Conservation (phyloP, 2,113 vertebrate genomes). For the Alexandromys fortis region DNA sequence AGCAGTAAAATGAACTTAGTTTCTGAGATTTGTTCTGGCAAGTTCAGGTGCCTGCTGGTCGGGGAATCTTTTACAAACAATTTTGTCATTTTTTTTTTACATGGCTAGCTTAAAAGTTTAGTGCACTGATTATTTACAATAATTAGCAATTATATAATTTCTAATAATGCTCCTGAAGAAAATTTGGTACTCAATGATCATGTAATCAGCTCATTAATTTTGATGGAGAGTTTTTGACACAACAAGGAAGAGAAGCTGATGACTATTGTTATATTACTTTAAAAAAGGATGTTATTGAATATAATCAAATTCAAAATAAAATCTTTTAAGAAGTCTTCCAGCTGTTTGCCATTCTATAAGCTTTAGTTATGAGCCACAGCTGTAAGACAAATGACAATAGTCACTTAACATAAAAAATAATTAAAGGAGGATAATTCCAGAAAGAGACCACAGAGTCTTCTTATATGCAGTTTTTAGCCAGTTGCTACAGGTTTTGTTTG, state of each 20-base stretch:
- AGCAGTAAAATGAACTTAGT: neutral
- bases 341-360: neutral
- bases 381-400: neutral
- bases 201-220: neutral
- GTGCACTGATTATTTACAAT: neutral
- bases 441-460: neutral
- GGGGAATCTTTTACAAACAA: neutral
- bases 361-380: neutral
- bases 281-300: neutral
- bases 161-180: conserved; percentile 6
- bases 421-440: conserved; percentile 5
- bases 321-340: neutral
- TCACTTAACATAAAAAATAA: neutral
- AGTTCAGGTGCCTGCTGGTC: neutral
- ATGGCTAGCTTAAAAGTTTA: conserved; percentile 25
- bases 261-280: neutral
- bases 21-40: neutral
- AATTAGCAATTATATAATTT: neutral
- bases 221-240: neutral
- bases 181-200: conserved; percentile 7
- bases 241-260: neutral
- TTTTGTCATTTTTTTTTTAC: neutral
- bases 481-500: neutral
- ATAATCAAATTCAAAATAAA: conserved; percentile 33
- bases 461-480: neutral